Evolutionary conservation across 2,113 vertebrate genomes (phyloP).

Genomic region (Kobus ellipsiprymnus): DNA sequence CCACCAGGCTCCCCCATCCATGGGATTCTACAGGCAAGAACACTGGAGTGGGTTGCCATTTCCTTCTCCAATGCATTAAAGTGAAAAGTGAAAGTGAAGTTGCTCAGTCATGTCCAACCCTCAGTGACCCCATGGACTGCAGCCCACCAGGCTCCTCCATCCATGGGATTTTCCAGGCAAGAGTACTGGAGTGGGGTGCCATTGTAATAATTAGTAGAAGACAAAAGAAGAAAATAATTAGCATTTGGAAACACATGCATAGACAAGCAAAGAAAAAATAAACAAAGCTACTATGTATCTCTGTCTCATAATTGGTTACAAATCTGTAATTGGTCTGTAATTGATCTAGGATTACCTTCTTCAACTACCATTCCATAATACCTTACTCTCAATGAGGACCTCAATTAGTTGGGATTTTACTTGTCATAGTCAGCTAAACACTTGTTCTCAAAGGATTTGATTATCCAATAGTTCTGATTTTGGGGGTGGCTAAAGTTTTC

Average conservation of each 20-base stretch:
- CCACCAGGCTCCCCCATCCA: too few relatives aligned
- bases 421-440: not conserved
- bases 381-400: not conserved
- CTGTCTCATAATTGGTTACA: not conserved
- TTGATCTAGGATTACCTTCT: not conserved
- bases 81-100: too few relatives aligned
- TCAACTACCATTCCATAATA: not conserved
- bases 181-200: not conserved
- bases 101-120: accelerated
- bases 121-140: too few relatives aligned
- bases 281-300: not conserved
- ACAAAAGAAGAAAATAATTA: not conserved
- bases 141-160: accelerated
- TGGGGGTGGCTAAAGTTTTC: not conserved
- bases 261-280: not conserved
- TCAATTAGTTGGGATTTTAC: not conserved
- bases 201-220: not conserved
- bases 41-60: too few relatives aligned
- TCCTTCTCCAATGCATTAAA: too few relatives aligned
- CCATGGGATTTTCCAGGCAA: too few relatives aligned
- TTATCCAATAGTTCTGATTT: not conserved
- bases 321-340: not conserved
- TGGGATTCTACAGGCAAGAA: too few relatives aligned
- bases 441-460: not conserved
- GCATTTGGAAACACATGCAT: not conserved